Conservation (phyloP, 37 sponge, comb jelly and placozoan species). For the Tethya wilhelma region DNA sequence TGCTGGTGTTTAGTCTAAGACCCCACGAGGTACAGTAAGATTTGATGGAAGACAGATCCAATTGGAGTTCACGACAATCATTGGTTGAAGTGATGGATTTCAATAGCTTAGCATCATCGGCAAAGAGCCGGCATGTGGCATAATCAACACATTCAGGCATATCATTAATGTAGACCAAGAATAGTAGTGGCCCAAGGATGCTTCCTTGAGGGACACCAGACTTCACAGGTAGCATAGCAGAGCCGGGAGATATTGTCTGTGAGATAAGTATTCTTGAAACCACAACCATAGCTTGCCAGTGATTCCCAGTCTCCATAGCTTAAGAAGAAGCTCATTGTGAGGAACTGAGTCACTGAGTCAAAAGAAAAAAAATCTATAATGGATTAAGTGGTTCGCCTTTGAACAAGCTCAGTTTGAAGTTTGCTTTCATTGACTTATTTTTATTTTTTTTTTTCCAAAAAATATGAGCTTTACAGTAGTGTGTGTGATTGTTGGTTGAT, state of each 20-base stretch:
- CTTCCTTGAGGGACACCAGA: conserved; percentile 38
- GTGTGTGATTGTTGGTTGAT: too few relatives aligned
- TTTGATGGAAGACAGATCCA: neutral
- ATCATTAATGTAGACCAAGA: conserved; percentile 18
- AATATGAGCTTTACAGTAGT: too few relatives aligned
- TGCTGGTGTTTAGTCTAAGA: neutral
- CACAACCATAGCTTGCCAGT: conserved; percentile 23
- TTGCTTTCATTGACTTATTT: too few relatives aligned
- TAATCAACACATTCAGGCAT: neutral
- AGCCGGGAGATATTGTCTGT: neutral
- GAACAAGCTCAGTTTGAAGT: too few relatives aligned
- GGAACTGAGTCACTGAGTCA: conserved; percentile 23
- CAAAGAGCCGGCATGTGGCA: neutral
- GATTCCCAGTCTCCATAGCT: conserved; percentile 17
- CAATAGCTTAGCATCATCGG: conserved; percentile 15
- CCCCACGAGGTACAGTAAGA: neutral
- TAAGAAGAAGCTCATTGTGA: conserved; percentile 14
- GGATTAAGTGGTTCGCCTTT: too few relatives aligned
- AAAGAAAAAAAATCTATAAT: too few relatives aligned
- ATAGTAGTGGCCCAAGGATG: conserved; percentile 14
- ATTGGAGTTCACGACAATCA: neutral
- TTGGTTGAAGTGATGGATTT: neutral
- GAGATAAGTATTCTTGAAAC: conserved; percentile 2
- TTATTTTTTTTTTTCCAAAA: too few relatives aligned
- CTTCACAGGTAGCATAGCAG: neutral